Evolutionary conservation across 2,888 invertebrate genomes (phyloP).

Genomic region (Morinoia aosen): DNA sequence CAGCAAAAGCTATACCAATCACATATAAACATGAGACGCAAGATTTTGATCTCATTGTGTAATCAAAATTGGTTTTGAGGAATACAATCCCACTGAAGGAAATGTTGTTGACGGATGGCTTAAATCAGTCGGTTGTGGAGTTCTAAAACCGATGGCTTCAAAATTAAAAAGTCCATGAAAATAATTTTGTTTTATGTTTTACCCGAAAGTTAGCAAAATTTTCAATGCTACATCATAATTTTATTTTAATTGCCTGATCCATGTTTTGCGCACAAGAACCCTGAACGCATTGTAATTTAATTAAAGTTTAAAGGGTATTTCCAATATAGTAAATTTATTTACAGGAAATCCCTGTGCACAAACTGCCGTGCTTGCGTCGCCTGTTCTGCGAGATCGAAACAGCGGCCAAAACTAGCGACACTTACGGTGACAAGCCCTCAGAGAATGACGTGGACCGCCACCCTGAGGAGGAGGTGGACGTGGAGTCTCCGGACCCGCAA

Average conservation of each 20-base stretch:
- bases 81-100: neutral
- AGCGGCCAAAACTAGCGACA: constrained; percentile 59
- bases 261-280: neutral
- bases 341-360: constrained; percentile 48
- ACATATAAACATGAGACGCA: too few relatives aligned
- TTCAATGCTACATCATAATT: neutral
- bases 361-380: constrained; percentile 58
- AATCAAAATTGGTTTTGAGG: too few relatives aligned
- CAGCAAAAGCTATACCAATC: too few relatives aligned
- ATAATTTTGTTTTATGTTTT: neutral
- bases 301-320: neutral
- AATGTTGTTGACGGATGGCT: neutral
- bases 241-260: neutral
- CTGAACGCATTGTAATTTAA: neutral
- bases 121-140: neutral
- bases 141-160: neutral
- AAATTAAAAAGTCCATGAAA: neutral
- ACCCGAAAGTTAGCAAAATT: too few relatives aligned
- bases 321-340: neutral
- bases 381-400: constrained; percentile 60
- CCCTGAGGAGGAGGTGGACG: constrained; percentile 61
- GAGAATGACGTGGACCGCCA: constrained; percentile 52
- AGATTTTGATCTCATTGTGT: too few relatives aligned
- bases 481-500: constrained; percentile 61
- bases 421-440: constrained; percentile 55